Evolutionary conservation across 2,113 vertebrate genomes (phyloP), one percentile per base, ranked within the genome.

Genomic region (Nesoenas mayeri): DNA sequence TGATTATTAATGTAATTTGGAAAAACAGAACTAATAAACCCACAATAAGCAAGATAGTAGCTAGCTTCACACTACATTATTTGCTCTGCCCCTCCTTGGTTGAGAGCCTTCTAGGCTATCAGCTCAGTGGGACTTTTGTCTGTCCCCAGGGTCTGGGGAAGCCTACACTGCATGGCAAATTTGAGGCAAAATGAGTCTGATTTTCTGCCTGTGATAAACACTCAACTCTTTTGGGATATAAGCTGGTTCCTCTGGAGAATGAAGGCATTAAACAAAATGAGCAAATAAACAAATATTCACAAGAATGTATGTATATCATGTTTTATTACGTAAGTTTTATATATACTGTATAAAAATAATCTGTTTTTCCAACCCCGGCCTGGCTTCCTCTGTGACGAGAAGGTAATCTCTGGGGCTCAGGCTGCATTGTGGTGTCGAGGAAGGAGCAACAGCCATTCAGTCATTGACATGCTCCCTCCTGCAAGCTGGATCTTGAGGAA

Each of bases 121-220:
- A 58, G 8, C 51, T 70, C 25, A 1, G 26, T 48, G 54, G 67
- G 24, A 80, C 77, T 91, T 91, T 74, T 11, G 5, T 32, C 24
- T 32, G 53, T 40, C 20, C 28, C 31, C 24, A 22, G 28, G 24
- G 40, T 65, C n/a, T 6, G 7, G 11, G 20, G 47, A 88, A 69
- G 29, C 29, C 19, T 89, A 15, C 0, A 0, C 40, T 74, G 5
- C 2, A 13, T 26, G 25, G 32, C 10, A 25, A 80, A 21, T 21
- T 9, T 17, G 19, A 77, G 32, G 66, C 65, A 34, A 75, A 66
- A n/a, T 24, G 36, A 61, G 51, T 48, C 17, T 50, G 31, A 58
- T 86, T 84, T 89, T 77, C 31, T 90, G 28, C n/a, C 19, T 78
- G 13, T 83, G 21, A 26, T 26, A 29, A 57, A 29, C 3, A 8